Base-by-base conservation (phyloP, 2,888 invertebrate genomes). In the Tachina lurida region DNA sequence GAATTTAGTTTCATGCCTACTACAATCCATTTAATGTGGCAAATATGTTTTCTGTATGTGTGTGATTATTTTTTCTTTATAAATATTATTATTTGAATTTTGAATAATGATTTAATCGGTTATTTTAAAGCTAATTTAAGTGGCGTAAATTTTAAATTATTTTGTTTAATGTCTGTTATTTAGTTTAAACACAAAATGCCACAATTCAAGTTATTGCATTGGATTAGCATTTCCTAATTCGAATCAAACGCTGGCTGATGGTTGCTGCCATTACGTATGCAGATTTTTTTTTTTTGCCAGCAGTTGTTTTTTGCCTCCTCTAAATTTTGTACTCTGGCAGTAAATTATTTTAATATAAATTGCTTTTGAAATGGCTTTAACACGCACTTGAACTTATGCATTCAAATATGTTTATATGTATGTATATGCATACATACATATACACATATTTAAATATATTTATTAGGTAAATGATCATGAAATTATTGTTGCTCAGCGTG, bases 161-260 rank as follows among this genome's bases (percentile, higher is more conserved):
- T 91, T 88, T 89, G 89, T 90, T 90, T 90, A 89, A 88, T 84
- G 84, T 52, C 75, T 79, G 79, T 76, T 83, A 75, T 86, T 86
- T 79, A 54, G 52, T 70, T 62, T 49, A 71, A 49, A 84, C 58
- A 54, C 47, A 67, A 52, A 81, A 74, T 81, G 74, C 58, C 52
- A 63, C 60, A 58, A 31, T 60, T 45, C 60, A n/a, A 60, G 31
- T 56, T 41, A 17, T 39, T 41, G 39, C n/a, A 13, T 7, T 41
- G 83, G 86, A 83, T 86, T 83, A 86, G 60, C 78, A 85, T 82
- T 70, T 75, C 15, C 54, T 31, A 22, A 45, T 62, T 17, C 39
- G 39, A 60, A 68, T 62, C 49, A 17, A 67, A 31, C 12, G 17
- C 3, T 19, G 58, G 17, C n/a, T 71, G 41, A 63, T 65, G 45